Conservation (phyloP, 2,113 vertebrate species). For the Lophotis ruficrista region DNA sequence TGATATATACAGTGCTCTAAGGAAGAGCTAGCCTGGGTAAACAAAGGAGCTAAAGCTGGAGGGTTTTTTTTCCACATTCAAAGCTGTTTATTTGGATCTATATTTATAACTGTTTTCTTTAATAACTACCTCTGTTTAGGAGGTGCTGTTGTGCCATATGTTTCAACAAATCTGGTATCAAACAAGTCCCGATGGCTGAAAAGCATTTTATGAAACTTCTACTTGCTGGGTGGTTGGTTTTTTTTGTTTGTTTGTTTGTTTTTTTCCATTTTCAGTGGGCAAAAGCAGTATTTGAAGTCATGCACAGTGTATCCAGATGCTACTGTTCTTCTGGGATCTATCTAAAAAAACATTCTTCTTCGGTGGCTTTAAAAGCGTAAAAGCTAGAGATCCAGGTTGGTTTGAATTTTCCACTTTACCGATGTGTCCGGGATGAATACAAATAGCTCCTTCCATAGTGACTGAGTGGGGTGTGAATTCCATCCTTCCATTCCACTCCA, state of each 20-base stretch:
- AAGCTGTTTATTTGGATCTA: conserved; percentile 1
- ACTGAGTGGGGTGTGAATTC: background rate
- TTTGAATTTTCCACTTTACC: background rate
- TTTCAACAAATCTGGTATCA: background rate
- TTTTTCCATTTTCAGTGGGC: background rate
- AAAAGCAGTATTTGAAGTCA: background rate
- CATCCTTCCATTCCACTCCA: background rate
- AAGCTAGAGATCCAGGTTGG: background rate
- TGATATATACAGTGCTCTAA: background rate
- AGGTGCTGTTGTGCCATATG: background rate
- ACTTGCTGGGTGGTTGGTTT: too few species aligned
- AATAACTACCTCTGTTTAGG: conserved; percentile 17
- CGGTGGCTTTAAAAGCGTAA: background rate
- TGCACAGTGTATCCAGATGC: background rate
- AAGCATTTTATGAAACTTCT: background rate
- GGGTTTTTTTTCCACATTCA: background rate
- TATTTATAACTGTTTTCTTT: conserved; percentile 19
- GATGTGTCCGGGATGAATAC: background rate
- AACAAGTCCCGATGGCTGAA: background rate
- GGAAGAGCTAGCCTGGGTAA: background rate
- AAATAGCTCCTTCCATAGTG: background rate
- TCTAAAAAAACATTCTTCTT: background rate
- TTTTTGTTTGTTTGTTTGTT: too few species aligned
- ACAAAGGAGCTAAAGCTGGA: background rate
- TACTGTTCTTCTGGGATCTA: background rate